Evolutionary conservation across 2,888 invertebrate species (phyloP), one percentile per base, ranked within the genome.

Genomic region (Brachypalpus laphriformis): DNA sequence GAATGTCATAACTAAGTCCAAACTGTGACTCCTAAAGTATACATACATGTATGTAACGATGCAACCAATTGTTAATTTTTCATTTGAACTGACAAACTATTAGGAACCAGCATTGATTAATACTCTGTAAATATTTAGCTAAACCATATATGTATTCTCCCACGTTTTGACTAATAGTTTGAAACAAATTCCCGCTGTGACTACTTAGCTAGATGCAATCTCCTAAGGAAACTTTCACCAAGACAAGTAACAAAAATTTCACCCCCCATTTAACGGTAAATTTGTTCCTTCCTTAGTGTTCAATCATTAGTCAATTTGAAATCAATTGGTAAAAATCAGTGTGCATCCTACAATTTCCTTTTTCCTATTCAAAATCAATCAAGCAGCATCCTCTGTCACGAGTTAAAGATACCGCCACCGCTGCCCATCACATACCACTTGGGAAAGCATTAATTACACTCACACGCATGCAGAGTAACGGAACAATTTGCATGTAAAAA

Each of bases 331-430:
- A 8, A 59, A 76, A 76, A 65, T 51, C 14, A 71, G 42, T 71
- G 34, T 51, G 59, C 61, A 56, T 75, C 81, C 75, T 82, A 34
- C 40, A 42, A 63, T 65, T 61, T 72, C 65, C 68, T 40, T 61
- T 51, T 25, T 83, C 59, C 68, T 68, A 74, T 83, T 78, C 28
- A 83, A 83, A 68, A 78, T 83, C 82, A 83, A 78, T 83, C 82
- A 83, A 72, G 77, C 66, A 49, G 45, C 72, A 63, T 72, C 45
- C 45, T 61, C 66, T 16, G 14, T 14, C 37, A 22, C 2, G 22
- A n/a, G 20, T n/a, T 25, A 75, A 81, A 54, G 63, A 75, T 47
- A 42, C 77, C 71, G 59, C 56, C 18, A 3, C 49, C n/a, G 7
- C 42, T 34, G 8, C 68, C 66, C 54, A 68, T 83, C 82, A 72